phyloP scores from a whole-genome alignment of 1,140 invertebrate species.

The Leucophenga varia region DNA sequence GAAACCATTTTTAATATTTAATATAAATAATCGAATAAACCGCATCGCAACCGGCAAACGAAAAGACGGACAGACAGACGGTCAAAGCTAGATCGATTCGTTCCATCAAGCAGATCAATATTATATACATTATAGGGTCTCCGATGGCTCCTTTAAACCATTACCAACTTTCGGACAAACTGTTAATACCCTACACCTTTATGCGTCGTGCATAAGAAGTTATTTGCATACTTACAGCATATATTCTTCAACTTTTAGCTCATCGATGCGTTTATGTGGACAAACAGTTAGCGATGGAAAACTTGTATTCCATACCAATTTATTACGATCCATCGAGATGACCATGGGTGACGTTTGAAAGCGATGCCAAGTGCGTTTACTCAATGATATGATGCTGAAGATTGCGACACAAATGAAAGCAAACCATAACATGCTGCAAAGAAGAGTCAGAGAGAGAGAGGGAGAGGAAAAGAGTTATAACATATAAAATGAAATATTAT shows the following conservation, averaged over 20 bases:
- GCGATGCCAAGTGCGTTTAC: slow-evolving; percentile 63
- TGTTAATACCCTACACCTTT: too few relatives aligned
- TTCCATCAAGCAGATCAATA: too few relatives aligned
- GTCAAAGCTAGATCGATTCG: too few relatives aligned
- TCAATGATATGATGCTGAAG: slow-evolving; percentile 59
- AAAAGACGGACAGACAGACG: too few relatives aligned
- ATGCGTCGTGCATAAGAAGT: too few relatives aligned
- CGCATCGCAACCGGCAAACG: too few relatives aligned
- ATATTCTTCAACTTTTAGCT: slow-evolving; percentile 58
- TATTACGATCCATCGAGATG: slow-evolving; percentile 71
- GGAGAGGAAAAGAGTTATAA: not conserved
- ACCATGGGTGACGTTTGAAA: slow-evolving; percentile 70
- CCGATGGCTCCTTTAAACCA: not conserved
- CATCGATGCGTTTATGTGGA: slow-evolving; percentile 58
- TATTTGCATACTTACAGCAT: slow-evolving; percentile 57
- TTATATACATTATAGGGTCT: too few relatives aligned
- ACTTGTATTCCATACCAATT: slow-evolving; percentile 70
- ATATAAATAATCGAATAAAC: too few relatives aligned
- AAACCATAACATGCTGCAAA: slow-evolving; percentile 57
- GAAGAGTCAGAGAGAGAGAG: slow-evolving; percentile 2
- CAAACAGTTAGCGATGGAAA: slow-evolving; percentile 65
- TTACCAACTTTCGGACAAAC: too few relatives aligned
- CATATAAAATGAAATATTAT: slow-evolving; percentile 29
- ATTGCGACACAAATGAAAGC: slow-evolving; percentile 55
- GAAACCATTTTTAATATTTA: too few relatives aligned